Evolutionary conservation across 2,797 vertebrate genomes (phyloP).

Genomic region (Alca torda): DNA sequence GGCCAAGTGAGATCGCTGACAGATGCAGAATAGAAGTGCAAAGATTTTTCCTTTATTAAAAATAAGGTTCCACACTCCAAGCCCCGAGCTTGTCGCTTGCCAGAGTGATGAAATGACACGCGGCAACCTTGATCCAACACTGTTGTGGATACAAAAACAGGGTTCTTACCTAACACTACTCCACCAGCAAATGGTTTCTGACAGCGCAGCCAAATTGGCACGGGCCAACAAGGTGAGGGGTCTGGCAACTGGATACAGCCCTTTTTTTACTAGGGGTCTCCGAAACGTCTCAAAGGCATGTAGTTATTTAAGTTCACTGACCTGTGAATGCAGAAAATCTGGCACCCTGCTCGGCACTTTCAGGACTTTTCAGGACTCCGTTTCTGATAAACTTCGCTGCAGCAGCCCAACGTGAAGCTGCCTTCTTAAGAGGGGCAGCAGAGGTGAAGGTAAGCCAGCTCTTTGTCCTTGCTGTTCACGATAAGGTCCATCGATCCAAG

Average conservation of each 20-base stretch:
- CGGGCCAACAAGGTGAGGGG: neutral
- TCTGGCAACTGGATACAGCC: neutral
- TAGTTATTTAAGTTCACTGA: neutral
- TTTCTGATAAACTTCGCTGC: neutral
- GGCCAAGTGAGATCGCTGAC: slow-evolving; percentile 65
- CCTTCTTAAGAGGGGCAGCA: neutral
- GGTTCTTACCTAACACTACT: neutral
- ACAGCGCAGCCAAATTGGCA: neutral
- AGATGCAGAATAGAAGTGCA: slow-evolving; percentile 58
- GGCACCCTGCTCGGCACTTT: neutral
- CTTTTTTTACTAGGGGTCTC: neutral
- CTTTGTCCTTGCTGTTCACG: accelerated
- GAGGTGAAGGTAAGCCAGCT: neutral
- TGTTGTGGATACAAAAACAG: slow-evolving; percentile 36
- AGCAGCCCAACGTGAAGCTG: neutral
- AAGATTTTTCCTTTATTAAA: slow-evolving; percentile 58
- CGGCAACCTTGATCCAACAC: slow-evolving; percentile 10
- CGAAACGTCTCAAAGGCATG: accelerated
- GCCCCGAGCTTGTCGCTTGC: neutral
- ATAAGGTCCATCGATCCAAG: accelerated
- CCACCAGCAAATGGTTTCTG: neutral
- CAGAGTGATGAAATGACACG: slow-evolving; percentile 45
- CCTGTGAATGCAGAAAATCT: neutral
- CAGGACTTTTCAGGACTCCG: neutral
- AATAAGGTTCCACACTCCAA: slow-evolving; percentile 4